Percentiles rank a stretch among this genome's conserved stretches.
Evolutionary conservation across 2,888 invertebrate genomes (phyloP).

Genomic region (Saturnia japonica): DNA sequence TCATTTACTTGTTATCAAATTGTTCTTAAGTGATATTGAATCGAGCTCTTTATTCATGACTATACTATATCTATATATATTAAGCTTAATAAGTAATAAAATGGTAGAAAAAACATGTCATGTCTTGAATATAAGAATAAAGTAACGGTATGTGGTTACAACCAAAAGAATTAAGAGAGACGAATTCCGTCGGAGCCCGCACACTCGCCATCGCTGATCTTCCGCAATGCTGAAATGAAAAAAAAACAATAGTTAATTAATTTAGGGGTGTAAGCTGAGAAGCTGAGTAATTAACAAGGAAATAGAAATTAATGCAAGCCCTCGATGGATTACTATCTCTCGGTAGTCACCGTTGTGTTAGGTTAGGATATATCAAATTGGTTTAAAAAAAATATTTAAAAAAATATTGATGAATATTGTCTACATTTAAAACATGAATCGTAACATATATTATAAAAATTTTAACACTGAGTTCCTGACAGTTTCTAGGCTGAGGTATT

Average conservation of each 20-base stretch:
- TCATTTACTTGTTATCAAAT: background rate
- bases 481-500: no score
- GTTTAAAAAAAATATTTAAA: no score
- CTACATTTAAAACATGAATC: no score
- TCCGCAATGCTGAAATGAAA: constrained; percentile 77
- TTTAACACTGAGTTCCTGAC: no score
- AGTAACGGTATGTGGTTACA: background rate
- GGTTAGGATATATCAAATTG: no score
- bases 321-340: no score
- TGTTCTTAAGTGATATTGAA: background rate
- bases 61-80: background rate
- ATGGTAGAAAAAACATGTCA: constrained; percentile 16
- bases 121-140: constrained; percentile 5
- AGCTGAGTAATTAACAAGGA: no score
- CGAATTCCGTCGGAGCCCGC: constrained; percentile 83
- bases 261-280: no score
- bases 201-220: constrained; percentile 84
- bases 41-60: constrained; percentile 5
- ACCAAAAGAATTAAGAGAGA: constrained; percentile 71
- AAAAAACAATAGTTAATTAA: constrained; percentile 23
- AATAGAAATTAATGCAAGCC: no score
- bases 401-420: no score
- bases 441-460: no score
- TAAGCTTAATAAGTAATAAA: constrained; percentile 7
- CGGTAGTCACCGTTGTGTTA: no score